Base-by-base conservation (phyloP, 2,888 invertebrate genomes). In the Rotaria macrura region DNA sequence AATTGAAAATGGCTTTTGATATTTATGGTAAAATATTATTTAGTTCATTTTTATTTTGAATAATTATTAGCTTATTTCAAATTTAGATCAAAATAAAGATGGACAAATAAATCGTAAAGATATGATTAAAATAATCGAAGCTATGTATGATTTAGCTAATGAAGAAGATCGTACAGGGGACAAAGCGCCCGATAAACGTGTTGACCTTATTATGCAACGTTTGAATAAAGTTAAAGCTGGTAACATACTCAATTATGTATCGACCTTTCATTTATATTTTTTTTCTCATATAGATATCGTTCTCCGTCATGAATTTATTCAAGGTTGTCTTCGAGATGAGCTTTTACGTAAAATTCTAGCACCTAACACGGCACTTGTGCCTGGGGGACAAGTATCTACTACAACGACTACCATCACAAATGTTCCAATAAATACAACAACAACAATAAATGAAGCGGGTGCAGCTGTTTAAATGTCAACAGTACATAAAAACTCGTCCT, bases 1-100 rank as follows among this genome's bases (percentile, higher is more conserved):
- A 98, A 91, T 93, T 98, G 85, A 95, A 96, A 92, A 97, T 97
- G 97, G 97, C 97, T 87, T 98, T 98, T 93, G 95, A 95, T 89
- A 97, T 98, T 97, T 98, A 98, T 92, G 98, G 98, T 92, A 93
- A 98, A 88, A 25, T 38, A 74, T n/a, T 25, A 5, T 3, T 17
- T 43, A 17, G 23, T 9, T 20, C 25, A 4, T 23, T 9, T 9
- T 74, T 0, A 17, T 0, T 25, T 14, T 10, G 17, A 12, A 49
- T 43, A n/a, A 14, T 38, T 12, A 20, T 43, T 43, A 43, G 7
- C 10, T 14, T 79, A 43, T 14, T 23, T 43, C 2, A 34, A 40
- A 38, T 43, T 43, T 25, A 79, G 79, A 79, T 79, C 79, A 79
- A 43, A 79, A 79, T 79, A 79, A 79, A 79, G 79, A 79, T n/a